Conservation (phyloP, 2,113 vertebrate genomes). For the Micromys minutus region DNA sequence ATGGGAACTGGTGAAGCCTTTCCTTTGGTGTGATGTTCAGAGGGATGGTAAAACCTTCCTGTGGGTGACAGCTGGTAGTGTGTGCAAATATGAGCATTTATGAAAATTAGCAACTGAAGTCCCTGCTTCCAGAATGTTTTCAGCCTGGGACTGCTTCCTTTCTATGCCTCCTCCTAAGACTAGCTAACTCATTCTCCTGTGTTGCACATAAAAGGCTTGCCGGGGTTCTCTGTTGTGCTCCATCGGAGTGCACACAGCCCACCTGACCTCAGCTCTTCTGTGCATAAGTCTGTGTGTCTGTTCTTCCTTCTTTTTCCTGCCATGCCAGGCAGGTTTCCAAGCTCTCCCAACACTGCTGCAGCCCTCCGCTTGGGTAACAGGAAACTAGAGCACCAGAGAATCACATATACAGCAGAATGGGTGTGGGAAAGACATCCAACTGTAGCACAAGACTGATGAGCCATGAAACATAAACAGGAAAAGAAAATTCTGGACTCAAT, state of each 20-base stretch:
- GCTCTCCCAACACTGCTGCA: not conserved
- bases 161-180: not conserved
- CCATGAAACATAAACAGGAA: slow-evolving; percentile 17
- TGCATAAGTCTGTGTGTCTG: not conserved
- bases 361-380: not conserved
- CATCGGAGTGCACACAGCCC: not conserved
- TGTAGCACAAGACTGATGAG: not conserved
- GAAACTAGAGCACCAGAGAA: not conserved
- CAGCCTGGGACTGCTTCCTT: no score
- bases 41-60: not conserved
- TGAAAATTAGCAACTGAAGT: not conserved
- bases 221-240: no score
- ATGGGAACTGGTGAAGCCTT: not conserved
- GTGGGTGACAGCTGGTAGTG: not conserved
- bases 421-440: not conserved
- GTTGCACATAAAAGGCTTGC: not conserved
- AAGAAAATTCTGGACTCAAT: slow-evolving; percentile 23
- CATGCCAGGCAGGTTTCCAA: not conserved
- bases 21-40: not conserved
- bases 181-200: not conserved
- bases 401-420: not conserved
- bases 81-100: not conserved
- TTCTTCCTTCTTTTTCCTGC: not conserved
- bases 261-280: not conserved
- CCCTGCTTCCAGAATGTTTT: not conserved